Conservation (phyloP, 2,113 vertebrate genomes). For the Rousettus leschenaultii region DNA sequence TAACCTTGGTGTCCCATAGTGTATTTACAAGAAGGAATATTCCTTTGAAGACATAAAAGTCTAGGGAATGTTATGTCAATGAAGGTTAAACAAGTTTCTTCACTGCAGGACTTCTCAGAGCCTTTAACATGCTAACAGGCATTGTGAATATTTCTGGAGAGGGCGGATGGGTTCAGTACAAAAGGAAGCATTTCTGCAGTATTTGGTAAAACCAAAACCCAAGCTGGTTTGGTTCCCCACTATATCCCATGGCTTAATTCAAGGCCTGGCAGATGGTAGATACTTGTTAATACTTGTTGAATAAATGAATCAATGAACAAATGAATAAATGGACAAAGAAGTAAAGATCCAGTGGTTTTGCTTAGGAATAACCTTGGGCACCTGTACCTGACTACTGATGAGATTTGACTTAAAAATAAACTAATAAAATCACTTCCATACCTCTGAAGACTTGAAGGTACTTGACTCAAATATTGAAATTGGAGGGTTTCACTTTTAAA, state of each 20-base stretch:
- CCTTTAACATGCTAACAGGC: neutral
- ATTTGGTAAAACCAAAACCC: neutral
- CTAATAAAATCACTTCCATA: neutral
- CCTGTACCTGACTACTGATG: neutral
- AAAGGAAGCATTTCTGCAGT: neutral
- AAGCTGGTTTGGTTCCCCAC: neutral
- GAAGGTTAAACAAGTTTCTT: neutral
- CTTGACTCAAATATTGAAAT: neutral
- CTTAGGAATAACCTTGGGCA: neutral
- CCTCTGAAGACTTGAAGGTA: neutral
- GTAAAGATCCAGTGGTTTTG: neutral
- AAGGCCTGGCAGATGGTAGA: neutral
- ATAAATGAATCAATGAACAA: neutral
- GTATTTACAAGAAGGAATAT: neutral
- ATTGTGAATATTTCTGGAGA: neutral
- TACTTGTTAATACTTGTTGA: neutral
- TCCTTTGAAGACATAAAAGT: neutral
- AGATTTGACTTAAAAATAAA: neutral
- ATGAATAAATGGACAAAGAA: neutral
- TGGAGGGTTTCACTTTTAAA: neutral
- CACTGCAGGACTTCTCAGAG: neutral
- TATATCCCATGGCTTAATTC: neutral
- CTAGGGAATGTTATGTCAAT: neutral
- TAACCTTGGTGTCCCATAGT: neutral
- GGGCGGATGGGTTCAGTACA: neutral